Percentiles rank a stretch among this genome's conserved stretches.
phyloP scores from a whole-genome alignment of 2,797 vertebrate species.

The Sebastes oblongus region DNA sequence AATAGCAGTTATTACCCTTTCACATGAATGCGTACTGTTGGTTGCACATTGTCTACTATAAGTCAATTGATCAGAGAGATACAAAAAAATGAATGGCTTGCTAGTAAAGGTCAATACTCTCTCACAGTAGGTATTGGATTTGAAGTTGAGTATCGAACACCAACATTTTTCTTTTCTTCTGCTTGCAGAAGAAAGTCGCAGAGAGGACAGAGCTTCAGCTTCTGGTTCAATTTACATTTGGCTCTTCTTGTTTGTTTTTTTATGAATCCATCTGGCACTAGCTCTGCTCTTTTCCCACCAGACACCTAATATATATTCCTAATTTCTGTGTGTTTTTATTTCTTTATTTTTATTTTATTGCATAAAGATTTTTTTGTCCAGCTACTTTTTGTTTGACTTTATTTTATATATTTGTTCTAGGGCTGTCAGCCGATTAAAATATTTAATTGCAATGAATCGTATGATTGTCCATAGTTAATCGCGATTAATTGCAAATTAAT shows the following conservation, averaged over 20 bases:
- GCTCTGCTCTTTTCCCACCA: too few species aligned
- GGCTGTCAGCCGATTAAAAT: too few species aligned
- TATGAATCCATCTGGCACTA: not conserved
- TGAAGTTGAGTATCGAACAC: slow-evolving; percentile 23
- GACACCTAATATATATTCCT: not conserved
- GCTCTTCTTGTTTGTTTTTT: too few species aligned
- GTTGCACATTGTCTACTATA: slow-evolving; percentile 18
- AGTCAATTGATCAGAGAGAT: slow-evolving; percentile 4
- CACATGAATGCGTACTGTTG: slow-evolving; percentile 13
- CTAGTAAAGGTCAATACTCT: slow-evolving; percentile 41
- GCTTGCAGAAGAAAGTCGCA: not conserved
- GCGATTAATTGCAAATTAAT: too few species aligned
- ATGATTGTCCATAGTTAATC: too few species aligned
- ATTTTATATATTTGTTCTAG: not conserved
- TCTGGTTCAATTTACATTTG: not conserved
- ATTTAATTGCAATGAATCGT: too few species aligned
- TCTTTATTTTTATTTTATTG: not conserved
- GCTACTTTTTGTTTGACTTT: not conserved
- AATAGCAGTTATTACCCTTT: slow-evolving; percentile 32
- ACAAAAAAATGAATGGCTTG: slow-evolving; percentile 15
- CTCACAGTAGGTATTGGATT: slow-evolving; percentile 37
- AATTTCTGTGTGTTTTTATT: not conserved
- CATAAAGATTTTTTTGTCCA: not conserved
- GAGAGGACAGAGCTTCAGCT: not conserved
- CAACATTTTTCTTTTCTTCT: slow-evolving; percentile 18